These are phyloP conservation scores for Tamandua tetradactyla DNA, from an alignment of 2,797 vertebrate genomes.

Conservation along the genomic window DNA sequence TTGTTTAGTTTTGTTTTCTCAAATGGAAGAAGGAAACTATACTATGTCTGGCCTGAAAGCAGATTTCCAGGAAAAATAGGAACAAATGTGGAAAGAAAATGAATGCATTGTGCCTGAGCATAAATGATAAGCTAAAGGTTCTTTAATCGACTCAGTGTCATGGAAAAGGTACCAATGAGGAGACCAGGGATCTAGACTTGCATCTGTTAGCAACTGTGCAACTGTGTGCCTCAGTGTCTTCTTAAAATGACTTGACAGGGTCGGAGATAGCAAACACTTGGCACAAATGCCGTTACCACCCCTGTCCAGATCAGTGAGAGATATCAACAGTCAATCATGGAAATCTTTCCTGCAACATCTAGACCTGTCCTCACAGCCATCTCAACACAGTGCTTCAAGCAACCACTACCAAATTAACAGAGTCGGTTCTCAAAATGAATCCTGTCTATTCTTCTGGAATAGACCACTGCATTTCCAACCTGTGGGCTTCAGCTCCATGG, in stretches of 20 bases:
- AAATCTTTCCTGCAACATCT: neutral
- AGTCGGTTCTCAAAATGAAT: conserved; percentile 50
- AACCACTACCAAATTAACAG: conserved; percentile 34
- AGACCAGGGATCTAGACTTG: neutral
- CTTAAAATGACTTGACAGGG: neutral
- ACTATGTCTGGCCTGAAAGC: neutral
- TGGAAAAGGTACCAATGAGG: neutral
- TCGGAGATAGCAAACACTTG: neutral
- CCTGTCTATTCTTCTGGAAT: neutral
- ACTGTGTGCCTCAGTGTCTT: neutral
- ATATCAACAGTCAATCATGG: neutral
- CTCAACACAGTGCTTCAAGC: neutral
- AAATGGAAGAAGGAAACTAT: conserved; percentile 49
- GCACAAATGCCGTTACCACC: neutral
- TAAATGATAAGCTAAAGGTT: neutral
- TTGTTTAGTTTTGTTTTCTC: conserved; percentile 64
- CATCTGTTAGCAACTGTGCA: conserved; percentile 11
- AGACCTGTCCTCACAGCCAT: conserved; percentile 13
- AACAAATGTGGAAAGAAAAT: conserved; percentile 38
- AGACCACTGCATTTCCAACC: neutral
- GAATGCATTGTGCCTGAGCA: neutral
- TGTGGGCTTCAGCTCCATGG: neutral
- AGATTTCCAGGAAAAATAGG: neutral
- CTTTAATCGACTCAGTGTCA: neutral
- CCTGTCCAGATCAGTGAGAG: neutral